Evolutionary conservation across 2,113 vertebrate species (phyloP).

Genomic region (Xyliphius kryptos): DNA sequence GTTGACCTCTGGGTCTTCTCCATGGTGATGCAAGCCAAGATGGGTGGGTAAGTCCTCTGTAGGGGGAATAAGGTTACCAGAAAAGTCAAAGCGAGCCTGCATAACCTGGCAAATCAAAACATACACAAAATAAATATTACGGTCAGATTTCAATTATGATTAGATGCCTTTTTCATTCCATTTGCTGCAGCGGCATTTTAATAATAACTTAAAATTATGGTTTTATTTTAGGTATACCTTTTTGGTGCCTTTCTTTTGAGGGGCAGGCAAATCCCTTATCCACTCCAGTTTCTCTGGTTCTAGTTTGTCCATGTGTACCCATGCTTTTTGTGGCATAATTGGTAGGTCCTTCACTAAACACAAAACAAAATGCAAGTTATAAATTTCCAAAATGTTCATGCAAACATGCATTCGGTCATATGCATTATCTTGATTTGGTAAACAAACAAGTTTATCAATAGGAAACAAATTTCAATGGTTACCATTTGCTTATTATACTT

Average conservation of each 20-base stretch:
- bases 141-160: no score
- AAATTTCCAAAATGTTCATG: no score
- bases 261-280: conserved; percentile 79
- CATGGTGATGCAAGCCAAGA: conserved; percentile 92
- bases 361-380: neutral
- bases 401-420: no score
- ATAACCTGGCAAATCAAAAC: conserved; percentile 70
- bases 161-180: no score
- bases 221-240: conserved; percentile 63
- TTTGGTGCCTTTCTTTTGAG: conserved; percentile 71
- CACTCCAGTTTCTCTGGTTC: conserved; percentile 93
- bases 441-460: no score
- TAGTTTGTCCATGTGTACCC: conserved; percentile 88
- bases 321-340: conserved; percentile 77
- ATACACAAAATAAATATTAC: neutral
- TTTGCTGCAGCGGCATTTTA: no score
- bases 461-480: no score
- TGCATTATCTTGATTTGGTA: no score
- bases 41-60: conserved; percentile 83
- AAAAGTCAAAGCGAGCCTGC: conserved; percentile 90
- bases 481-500: no score
- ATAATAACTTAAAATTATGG: neutral
- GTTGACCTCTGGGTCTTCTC: conserved; percentile 91
- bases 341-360: conserved; percentile 66
- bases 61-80: conserved; percentile 77